Conservation (phyloP, 2,113 vertebrate genomes). For the Hydropotes inermis region DNA sequence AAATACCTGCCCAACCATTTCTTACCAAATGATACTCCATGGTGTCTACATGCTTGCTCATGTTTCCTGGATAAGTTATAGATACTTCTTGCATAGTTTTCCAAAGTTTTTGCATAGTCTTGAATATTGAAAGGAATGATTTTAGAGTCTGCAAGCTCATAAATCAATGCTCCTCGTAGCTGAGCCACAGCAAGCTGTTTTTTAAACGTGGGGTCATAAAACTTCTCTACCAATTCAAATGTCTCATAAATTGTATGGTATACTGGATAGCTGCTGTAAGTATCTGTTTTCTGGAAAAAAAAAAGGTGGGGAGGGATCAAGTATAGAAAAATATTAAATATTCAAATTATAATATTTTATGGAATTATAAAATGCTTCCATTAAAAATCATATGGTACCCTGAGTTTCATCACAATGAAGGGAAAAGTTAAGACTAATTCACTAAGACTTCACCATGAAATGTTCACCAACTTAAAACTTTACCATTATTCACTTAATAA, state of each 20-base stretch:
- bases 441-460: background rate
- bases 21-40: slow-evolving; percentile 92
- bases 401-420: background rate
- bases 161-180: slow-evolving; percentile 88
- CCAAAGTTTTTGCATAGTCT: slow-evolving; percentile 89
- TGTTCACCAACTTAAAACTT: background rate
- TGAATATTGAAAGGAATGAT: slow-evolving; percentile 89
- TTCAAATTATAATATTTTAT: background rate
- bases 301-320: background rate
- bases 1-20: slow-evolving; percentile 6
- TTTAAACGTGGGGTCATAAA: slow-evolving; percentile 92
- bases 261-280: slow-evolving; percentile 93
- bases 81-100: slow-evolving; percentile 86
- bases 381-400: fast-evolving
- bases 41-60: slow-evolving; percentile 76
- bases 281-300: slow-evolving; percentile 87
- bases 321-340: slow-evolving; percentile 57
- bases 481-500: slow-evolving; percentile 12
- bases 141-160: slow-evolving; percentile 88
- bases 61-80: slow-evolving; percentile 83
- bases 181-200: slow-evolving; percentile 89
- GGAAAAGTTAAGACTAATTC: background rate
- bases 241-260: slow-evolving; percentile 97
- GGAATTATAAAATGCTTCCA: background rate
- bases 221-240: slow-evolving; percentile 92